phyloP scores from a whole-genome alignment of 2,797 vertebrate genomes.

The Oophaga sylvatica region DNA sequence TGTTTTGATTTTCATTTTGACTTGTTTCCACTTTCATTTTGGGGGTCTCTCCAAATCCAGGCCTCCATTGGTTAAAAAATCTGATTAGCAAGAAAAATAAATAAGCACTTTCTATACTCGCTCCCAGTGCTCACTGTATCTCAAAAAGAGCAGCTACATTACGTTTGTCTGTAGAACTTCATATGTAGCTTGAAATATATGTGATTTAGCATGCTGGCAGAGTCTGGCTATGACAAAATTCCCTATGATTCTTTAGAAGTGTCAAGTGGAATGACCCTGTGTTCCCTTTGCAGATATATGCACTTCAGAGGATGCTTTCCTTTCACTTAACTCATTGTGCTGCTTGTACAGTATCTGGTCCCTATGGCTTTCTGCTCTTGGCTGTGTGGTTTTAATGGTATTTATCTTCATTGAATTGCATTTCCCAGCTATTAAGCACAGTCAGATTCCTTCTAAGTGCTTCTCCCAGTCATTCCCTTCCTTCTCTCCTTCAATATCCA shows the following conservation, averaged over 20 bases:
- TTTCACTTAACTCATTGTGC: slow-evolving; percentile 55
- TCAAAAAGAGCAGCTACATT: neutral
- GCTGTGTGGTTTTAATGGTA: slow-evolving; percentile 52
- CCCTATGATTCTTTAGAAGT: slow-evolving; percentile 16
- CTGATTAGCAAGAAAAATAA: too few relatives aligned
- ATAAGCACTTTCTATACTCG: neutral
- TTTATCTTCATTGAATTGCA: slow-evolving; percentile 60
- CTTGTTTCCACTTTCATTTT: too few relatives aligned
- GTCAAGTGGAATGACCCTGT: slow-evolving; percentile 48
- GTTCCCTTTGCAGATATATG: slow-evolving; percentile 38
- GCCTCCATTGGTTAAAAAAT: too few relatives aligned
- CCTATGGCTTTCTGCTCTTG: slow-evolving; percentile 47
- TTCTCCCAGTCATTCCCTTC: slow-evolving; percentile 41
- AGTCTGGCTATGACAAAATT: slow-evolving; percentile 5
- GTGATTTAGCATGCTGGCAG: neutral
- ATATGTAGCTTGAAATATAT: neutral
- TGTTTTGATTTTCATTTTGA: too few relatives aligned
- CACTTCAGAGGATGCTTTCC: slow-evolving; percentile 14
- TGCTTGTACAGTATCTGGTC: slow-evolving; percentile 48
- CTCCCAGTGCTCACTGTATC: neutral
- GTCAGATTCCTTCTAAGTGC: slow-evolving; percentile 58
- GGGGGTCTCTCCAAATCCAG: too few relatives aligned
- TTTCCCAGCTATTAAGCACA: slow-evolving; percentile 60
- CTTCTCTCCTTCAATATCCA: slow-evolving; percentile 41
- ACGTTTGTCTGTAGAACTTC: neutral